Evolutionary conservation across 2,888 invertebrate species (phyloP).

Genomic region (Andrena dorsata): DNA sequence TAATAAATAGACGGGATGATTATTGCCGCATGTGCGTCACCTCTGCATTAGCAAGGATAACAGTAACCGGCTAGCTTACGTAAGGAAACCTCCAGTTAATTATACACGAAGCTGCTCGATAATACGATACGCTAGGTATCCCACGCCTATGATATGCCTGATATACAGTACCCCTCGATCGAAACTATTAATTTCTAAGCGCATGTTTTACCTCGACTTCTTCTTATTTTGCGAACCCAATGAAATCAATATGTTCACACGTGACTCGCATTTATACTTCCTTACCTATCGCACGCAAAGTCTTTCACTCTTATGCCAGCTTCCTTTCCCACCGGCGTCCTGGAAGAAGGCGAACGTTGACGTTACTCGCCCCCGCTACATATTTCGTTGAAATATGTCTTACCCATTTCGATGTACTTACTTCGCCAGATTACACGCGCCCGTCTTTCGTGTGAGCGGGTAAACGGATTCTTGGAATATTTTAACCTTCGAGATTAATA

Average conservation of each 20-base stretch:
- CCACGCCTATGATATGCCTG: conserved; percentile 9
- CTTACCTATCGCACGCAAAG: conserved; percentile 89
- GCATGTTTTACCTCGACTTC: background rate
- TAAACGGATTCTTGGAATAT: conserved; percentile 88
- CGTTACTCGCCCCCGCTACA: background rate
- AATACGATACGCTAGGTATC: background rate
- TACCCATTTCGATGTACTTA: conserved; percentile 58
- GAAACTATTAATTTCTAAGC: conserved; percentile 11
- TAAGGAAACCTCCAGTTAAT: conserved; percentile 53
- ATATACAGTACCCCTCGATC: conserved; percentile 15
- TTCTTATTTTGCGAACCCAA: background rate
- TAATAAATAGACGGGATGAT: background rate
- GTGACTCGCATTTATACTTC: conserved; percentile 20
- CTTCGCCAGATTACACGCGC: conserved; percentile 85
- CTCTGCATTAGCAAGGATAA: background rate
- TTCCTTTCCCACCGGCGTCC: conserved; percentile 68
- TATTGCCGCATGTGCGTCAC: background rate
- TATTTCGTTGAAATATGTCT: background rate
- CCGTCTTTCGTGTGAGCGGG: conserved; percentile 87
- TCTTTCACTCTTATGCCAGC: conserved; percentile 75
- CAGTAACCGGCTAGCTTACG: conserved; percentile 41
- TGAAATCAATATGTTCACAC: conserved; percentile 12
- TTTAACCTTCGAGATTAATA: conserved; percentile 86
- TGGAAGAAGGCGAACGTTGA: conserved; percentile 65
- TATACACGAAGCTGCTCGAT: conserved; percentile 4